Evolutionary conservation across 2,888 invertebrate genomes (phyloP), one percentile per base, ranked within the genome.

Genomic region (Margaritifera margaritifera): DNA sequence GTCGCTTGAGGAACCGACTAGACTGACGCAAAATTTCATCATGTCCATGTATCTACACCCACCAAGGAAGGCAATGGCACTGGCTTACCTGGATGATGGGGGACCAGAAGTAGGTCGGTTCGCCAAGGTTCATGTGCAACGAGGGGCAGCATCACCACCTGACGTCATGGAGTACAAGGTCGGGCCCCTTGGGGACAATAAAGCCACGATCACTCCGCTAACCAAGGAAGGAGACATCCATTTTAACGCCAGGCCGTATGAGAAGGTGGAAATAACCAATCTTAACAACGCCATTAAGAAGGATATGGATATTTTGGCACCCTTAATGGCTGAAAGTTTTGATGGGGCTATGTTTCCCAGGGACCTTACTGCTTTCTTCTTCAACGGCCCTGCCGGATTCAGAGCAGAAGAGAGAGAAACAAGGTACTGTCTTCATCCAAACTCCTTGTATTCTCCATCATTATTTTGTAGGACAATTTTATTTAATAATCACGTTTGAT

Each of bases 131-230:
- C 70, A 74, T 52, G 73, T 80, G 1, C 56, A 69, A 19, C 64
- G 79, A 11, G 80, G 78, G 15, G 54, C 58, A 18, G 19, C 24
- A 52, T 27, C 52, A 15, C 55, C 64, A 4, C 72, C 75, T 22
- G 74, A 77, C 57, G 51, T 80, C 25, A 77, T 76, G 74, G 77
- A 77, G 55, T 80, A 79, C 59, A 72, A 72, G 56, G 71, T 80
- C 8, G 80, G 80, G 42, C 78, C 80, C 1, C 58, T 80, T 2
- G 70, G 70, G 50, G 66, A 63, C 24, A 61, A 64, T 20, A 59
- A 63, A 6, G 66, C 72, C 18, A 51, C 3, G 22, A 66, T 74
- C 19, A 64, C 63, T 52, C 56, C 67, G 22, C 60, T 72, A 5
- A n/a, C 60, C 6, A 27, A 50, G 20, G 71, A 74, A 22, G 77